A percentile compares a stretch with the other conserved stretches of the same genome.
Conservation (phyloP, 2,888 invertebrate species). For the Caenorhabditis doughertyi region DNA sequence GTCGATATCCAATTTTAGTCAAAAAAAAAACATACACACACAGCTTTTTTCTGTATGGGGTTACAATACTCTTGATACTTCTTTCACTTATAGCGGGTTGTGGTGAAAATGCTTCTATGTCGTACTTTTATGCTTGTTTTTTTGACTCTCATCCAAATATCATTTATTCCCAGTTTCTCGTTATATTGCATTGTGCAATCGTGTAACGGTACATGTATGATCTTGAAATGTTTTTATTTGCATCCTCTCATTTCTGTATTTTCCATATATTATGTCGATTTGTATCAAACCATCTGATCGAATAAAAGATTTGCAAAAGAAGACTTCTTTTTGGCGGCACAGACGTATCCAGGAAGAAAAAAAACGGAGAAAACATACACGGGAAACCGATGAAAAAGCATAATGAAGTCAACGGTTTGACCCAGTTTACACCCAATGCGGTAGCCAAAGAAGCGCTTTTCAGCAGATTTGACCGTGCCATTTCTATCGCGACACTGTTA, state of each 20-base stretch:
- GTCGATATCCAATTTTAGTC: conserved; percentile 55
- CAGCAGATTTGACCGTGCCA: conserved; percentile 40
- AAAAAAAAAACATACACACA: conserved; percentile 46
- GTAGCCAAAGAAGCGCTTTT: conserved; percentile 48
- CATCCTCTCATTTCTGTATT: not conserved
- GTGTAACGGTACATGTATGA: conserved; percentile 49
- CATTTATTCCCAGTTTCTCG: conserved; percentile 44
- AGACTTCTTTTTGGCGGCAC: not conserved
- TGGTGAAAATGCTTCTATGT: conserved; percentile 64
- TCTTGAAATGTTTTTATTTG: conserved; percentile 43
- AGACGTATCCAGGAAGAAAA: not conserved
- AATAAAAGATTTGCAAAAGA: conserved; percentile 31
- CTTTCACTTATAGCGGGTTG: conserved; percentile 69
- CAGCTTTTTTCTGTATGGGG: conserved; percentile 56
- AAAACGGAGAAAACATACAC: conserved; percentile 17
- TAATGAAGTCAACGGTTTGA: conserved; percentile 38
- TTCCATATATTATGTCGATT: conserved; percentile 17
- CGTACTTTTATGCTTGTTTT: conserved; percentile 30
- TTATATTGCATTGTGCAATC: conserved; percentile 56
- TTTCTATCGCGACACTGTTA: conserved; percentile 37
- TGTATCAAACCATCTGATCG: conserved; percentile 41
- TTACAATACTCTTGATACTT: conserved; percentile 57
- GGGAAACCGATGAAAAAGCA: conserved; percentile 56
- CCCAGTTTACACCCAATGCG: conserved; percentile 54
- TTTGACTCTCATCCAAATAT: not conserved